Conservation (phyloP, 2,113 vertebrate genomes). For the Tachysurus fulvidraco region DNA sequence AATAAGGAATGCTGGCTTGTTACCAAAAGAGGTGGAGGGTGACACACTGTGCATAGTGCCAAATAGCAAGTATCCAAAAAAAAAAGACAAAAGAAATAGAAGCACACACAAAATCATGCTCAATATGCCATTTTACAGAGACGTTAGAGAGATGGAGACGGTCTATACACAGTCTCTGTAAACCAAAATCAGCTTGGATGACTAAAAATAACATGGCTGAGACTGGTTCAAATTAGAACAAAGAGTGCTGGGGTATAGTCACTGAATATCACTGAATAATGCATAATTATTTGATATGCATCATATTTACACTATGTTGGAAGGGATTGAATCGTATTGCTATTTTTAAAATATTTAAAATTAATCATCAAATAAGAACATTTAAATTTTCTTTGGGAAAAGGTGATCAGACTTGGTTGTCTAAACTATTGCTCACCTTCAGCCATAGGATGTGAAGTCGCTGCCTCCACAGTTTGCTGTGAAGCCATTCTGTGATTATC, state of each 20-base stretch:
- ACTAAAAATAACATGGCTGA: neutral
- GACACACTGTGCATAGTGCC: neutral
- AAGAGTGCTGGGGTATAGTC: neutral
- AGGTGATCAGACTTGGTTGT: neutral
- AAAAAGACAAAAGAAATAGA: conserved; percentile 10
- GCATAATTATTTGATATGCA: conserved; percentile 1
- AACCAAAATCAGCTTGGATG: neutral
- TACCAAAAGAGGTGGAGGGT: conserved; percentile 28
- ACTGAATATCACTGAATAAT: neutral
- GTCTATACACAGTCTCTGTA: neutral
- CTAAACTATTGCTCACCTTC: neutral
- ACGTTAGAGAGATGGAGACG: conserved; percentile 14
- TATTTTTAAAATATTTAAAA: neutral
- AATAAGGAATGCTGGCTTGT: conserved; percentile 20
- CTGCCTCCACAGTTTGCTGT: neutral
- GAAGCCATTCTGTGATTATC: conserved; percentile 27
- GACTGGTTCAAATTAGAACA: conserved; percentile 2
- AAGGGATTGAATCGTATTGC: neutral
- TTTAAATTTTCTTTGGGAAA: neutral
- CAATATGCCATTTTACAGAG: conserved; percentile 19
- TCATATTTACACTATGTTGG: neutral
- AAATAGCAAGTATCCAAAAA: conserved; percentile 15
- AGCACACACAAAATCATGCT: neutral
- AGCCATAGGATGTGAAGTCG: neutral
- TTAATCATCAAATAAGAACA: neutral